phyloP scores from a whole-genome alignment of 2,888 invertebrate genomes.

The Lissonota sp. region DNA sequence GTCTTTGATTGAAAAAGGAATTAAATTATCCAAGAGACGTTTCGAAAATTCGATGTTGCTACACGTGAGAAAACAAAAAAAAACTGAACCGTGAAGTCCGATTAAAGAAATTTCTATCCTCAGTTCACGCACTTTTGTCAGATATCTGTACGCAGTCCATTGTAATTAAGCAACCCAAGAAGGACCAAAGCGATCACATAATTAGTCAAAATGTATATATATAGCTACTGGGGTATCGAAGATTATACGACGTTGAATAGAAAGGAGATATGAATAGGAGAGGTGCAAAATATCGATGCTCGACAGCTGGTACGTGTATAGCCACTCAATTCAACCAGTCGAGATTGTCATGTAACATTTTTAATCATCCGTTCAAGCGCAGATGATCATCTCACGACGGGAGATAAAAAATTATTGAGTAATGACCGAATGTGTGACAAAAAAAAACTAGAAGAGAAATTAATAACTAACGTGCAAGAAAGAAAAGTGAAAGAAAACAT shows the following conservation, averaged over 20 bases:
- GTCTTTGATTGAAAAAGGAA: neutral
- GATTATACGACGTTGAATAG: conserved; percentile 47
- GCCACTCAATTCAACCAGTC: conserved; percentile 39
- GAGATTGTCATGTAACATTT: conserved; percentile 49
- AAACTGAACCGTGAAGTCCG: neutral
- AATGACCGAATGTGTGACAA: conserved; percentile 41
- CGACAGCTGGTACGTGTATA: conserved; percentile 45
- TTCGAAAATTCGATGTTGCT: neutral
- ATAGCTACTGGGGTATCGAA: neutral
- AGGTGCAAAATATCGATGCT: conserved; percentile 20
- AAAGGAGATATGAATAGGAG: conserved; percentile 53
- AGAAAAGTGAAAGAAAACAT: conserved; percentile 38
- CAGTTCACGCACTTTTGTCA: neutral
- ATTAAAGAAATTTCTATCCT: conserved; percentile 5
- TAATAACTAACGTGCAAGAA: conserved; percentile 3
- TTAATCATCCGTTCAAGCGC: conserved; percentile 33
- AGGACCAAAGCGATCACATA: conserved; percentile 27
- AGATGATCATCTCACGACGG: conserved; percentile 40
- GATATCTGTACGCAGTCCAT: neutral
- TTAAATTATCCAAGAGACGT: neutral
- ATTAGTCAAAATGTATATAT: conserved; percentile 48
- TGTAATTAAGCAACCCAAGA: conserved; percentile 41
- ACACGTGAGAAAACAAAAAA: conserved; percentile 2
- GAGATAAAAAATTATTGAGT: conserved; percentile 57
- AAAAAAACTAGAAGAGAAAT: conserved; percentile 16